These are phyloP conservation scores for Cynopterus sphinx DNA, from an alignment of 2,797 vertebrate species.

Conservation along the genomic window DNA sequence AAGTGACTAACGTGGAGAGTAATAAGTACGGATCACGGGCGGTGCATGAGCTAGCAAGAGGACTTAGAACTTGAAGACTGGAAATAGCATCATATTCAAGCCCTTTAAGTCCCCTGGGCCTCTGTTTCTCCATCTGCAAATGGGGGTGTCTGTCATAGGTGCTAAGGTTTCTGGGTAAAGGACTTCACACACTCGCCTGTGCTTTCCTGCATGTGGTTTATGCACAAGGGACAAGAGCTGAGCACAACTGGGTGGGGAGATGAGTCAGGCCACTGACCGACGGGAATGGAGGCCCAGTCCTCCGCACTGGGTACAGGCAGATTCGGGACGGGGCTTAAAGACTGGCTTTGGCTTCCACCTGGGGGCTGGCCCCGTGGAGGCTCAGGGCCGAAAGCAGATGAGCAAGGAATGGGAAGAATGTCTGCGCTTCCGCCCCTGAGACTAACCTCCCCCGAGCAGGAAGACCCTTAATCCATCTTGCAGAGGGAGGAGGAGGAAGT, in stretches of 20 bases:
- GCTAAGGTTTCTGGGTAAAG: background rate
- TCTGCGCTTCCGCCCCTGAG: background rate
- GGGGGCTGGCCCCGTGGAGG: background rate
- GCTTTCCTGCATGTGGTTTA: background rate
- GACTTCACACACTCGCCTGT: background rate
- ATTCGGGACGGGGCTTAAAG: background rate
- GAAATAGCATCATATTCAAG: background rate
- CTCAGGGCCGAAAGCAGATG: background rate
- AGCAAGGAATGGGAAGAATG: background rate
- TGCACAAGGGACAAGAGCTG: background rate
- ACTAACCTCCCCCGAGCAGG: background rate
- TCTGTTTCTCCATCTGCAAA: background rate
- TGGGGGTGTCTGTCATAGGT: background rate
- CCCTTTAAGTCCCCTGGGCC: background rate
- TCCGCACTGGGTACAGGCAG: background rate
- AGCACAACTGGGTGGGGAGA: background rate
- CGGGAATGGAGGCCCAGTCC: background rate
- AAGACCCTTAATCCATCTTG: background rate
- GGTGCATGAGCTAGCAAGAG: background rate
- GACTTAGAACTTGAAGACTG: background rate
- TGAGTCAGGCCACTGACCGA: rapidly evolving
- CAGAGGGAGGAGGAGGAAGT: background rate
- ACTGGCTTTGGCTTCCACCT: background rate
- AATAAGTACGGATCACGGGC: background rate
- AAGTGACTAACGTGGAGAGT: background rate